Conservation (phyloP, 2,888 invertebrate species). For the Vesta saturnalis region DNA sequence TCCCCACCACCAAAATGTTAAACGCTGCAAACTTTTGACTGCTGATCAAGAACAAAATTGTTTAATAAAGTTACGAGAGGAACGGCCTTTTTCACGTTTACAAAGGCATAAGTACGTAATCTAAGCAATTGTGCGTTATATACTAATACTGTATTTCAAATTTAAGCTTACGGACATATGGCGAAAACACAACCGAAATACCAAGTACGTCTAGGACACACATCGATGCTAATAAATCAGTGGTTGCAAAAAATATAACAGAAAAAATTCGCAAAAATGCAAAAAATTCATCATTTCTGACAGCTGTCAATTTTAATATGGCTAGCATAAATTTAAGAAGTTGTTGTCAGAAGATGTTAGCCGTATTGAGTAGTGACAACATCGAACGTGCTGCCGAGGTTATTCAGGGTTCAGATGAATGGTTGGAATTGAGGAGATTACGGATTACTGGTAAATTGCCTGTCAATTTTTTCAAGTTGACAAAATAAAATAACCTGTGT, state of each 20-base stretch:
- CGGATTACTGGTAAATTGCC: slow-evolving; percentile 2
- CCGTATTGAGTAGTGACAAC: too few species aligned
- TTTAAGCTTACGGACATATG: not conserved
- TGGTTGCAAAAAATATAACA: not conserved
- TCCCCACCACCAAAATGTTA: too few species aligned
- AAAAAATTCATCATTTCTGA: slow-evolving; percentile 1
- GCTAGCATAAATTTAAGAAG: too few species aligned
- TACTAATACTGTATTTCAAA: not conserved
- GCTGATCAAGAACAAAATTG: too few species aligned
- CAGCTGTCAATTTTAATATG: too few species aligned
- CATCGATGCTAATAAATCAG: not conserved
- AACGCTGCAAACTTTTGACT: too few species aligned
- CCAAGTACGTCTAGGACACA: not conserved
- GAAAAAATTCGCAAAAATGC: not conserved
- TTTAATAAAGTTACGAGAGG: too few species aligned
- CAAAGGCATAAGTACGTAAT: not conserved
- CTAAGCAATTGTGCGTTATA: not conserved
- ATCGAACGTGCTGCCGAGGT: too few species aligned
- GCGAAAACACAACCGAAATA: not conserved
- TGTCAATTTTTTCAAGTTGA: not conserved
- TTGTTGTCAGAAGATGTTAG: too few species aligned
- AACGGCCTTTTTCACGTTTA: too few species aligned
- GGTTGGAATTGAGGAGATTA: too few species aligned
- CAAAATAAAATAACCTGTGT: not conserved
- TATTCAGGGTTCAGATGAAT: too few species aligned